Evolutionary conservation across 2,888 invertebrate species (phyloP).

Genomic region (Temnothorax unifasciatus): DNA sequence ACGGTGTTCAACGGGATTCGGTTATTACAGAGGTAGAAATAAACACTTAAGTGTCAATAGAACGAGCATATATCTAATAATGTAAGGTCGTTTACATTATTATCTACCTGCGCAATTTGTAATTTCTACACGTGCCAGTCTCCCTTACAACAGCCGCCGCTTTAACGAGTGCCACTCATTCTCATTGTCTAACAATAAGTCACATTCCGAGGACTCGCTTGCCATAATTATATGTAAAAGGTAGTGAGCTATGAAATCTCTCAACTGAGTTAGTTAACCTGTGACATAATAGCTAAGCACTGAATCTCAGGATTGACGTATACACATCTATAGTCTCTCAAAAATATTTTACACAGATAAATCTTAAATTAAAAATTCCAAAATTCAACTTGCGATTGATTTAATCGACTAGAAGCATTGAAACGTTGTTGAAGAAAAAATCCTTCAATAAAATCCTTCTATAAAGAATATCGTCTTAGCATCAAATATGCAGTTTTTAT

Average conservation of each 20-base stretch:
- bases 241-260: constrained; percentile 33
- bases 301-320: neutral
- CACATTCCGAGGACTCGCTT: constrained; percentile 42
- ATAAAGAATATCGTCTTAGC: constrained; percentile 1
- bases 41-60: constrained; percentile 14
- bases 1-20: neutral
- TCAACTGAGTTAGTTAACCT: constrained; percentile 25
- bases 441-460: neutral
- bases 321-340: neutral
- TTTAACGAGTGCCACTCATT: constrained; percentile 43
- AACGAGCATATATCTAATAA: neutral
- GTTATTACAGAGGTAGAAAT: neutral
- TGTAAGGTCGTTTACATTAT: constrained; percentile 24
- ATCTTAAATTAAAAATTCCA: neutral
- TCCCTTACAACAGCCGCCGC: constrained; percentile 33
- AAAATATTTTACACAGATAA: neutral
- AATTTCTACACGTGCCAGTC: constrained; percentile 35
- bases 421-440: neutral
- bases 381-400: neutral
- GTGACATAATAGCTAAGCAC: neutral
- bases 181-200: constrained; percentile 49
- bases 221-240: constrained; percentile 37
- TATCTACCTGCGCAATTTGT: constrained; percentile 27
- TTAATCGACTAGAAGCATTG: neutral
- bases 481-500: constrained; percentile 4